A percentile compares a stretch with the other conserved stretches of the same genome.
phyloP scores from a whole-genome alignment of 2,888 invertebrate species.

The Plemyria rubiginata region DNA sequence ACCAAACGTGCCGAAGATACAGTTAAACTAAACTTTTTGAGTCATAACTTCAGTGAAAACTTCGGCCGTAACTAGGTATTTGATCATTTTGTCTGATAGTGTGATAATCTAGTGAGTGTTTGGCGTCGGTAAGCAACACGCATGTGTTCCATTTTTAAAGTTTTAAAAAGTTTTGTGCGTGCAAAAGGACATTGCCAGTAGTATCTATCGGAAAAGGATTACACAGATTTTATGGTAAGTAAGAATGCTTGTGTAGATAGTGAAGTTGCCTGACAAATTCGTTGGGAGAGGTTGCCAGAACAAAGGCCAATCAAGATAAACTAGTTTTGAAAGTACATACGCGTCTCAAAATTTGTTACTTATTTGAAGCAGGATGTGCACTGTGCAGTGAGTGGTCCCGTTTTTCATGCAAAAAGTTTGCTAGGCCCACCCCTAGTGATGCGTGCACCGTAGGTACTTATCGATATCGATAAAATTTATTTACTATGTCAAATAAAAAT shows the following conservation, averaged over 20 bases:
- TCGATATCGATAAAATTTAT: constrained; percentile 33
- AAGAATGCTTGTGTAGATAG: constrained; percentile 19
- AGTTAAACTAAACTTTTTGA: constrained; percentile 43
- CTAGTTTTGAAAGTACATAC: constrained; percentile 69
- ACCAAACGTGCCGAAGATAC: constrained; percentile 51
- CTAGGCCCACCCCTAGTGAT: constrained; percentile 44
- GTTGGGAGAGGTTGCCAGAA: constrained; percentile 52
- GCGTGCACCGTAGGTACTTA: constrained; percentile 7
- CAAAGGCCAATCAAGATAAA: constrained; percentile 63
- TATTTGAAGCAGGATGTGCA: constrained; percentile 53
- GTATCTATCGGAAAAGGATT: constrained; percentile 59
- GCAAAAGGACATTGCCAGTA: constrained; percentile 50
- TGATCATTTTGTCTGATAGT: neutral
- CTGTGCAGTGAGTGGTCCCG: no score
- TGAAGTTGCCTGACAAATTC: constrained; percentile 32
- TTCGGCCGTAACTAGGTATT: no score
- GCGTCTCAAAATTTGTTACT: constrained; percentile 54
- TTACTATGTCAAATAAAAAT: neutral
- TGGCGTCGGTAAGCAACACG: constrained; percentile 36
- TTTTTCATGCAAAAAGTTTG: constrained; percentile 55
- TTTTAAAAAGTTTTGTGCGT: constrained; percentile 60
- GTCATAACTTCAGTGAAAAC: constrained; percentile 40
- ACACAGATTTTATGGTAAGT: constrained; percentile 66
- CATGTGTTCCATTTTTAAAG: constrained; percentile 39
- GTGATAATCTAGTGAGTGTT: constrained; percentile 49